Base-by-base conservation (phyloP, 2,113 vertebrate genomes). In the Morphnarchus princeps region DNA sequence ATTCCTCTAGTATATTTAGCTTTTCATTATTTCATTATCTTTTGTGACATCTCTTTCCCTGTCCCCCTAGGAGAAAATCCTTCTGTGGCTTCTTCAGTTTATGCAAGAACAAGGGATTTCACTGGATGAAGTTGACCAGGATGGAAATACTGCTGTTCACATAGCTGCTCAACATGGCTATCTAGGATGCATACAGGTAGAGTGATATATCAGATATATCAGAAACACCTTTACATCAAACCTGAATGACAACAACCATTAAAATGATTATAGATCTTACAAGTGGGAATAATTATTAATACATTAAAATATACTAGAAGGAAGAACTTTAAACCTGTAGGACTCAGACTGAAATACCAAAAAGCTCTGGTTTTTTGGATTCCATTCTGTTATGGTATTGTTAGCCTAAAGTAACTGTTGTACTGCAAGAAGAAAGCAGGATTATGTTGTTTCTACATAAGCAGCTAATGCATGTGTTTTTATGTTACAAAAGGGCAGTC, bases 91-190 rank as follows among this genome's bases (percentile, higher is more conserved):
- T 97, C 99, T 99, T 62, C 99, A 99, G 96, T 99, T 99, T 97
- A 99, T 99, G 99, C 99, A 99, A 98, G 99, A 99, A 63, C 99
- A 99, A 96, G 99, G 99, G 3, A 99, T 99, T 96, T 99, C 99
- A 7, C 92, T 99, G 98, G 99, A 99, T 71, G 99, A 99, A 93
- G 98, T 99, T 28, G 99, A 99, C 95, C 99, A 99, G 92, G 98
- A 99, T 31, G 99, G 99, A 38, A 99, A 99, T 97, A 99, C 99
- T 0, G 99, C 99, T 2, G 99, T 99, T 22, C 99, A 99, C 6
- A 97, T 99, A 6, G 99, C 99, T 17, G 99, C 99, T 29, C 99
- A 99, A 93, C 98, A 99, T 25, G 99, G 99, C 50, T 99, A 99
- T 97, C 98, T 99, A 22, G 99, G 99, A 91, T 99, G 99, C 58